Conservation (phyloP, 2,113 vertebrate species). For the Neolamprologus tretocephalus region DNA sequence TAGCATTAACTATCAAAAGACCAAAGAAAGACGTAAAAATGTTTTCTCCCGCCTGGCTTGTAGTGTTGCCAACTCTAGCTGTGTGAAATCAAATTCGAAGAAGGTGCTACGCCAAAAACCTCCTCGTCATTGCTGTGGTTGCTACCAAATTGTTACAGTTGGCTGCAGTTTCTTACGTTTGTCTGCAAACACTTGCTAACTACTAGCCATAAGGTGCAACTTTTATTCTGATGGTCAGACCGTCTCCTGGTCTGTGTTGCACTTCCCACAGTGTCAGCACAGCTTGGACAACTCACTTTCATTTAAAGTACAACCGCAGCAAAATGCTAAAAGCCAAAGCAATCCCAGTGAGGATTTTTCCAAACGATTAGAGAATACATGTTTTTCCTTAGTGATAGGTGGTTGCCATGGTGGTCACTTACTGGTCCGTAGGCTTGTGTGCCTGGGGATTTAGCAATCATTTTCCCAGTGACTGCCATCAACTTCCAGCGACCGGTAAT, state of each 20-base stretch:
- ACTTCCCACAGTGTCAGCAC: background rate
- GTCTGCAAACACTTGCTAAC: background rate
- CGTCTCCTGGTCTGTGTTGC: background rate
- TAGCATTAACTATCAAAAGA: background rate
- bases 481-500: background rate
- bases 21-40: background rate
- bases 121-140: background rate
- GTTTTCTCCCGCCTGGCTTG: background rate
- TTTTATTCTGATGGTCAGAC: background rate
- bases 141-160: background rate
- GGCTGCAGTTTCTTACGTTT: background rate
- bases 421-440: background rate
- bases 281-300: background rate
- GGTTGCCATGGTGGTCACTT: background rate
- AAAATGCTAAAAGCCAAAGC: background rate
- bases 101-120: background rate
- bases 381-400: background rate
- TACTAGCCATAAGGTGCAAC: background rate
- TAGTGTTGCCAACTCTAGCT: background rate
- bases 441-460: background rate
- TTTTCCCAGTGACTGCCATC: background rate
- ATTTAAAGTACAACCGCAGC: background rate
- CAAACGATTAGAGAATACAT: background rate
- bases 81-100: background rate
- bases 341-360: background rate